Conservation (phyloP, 2,797 vertebrate genomes). For the Dendrocincla fuliginosa region DNA sequence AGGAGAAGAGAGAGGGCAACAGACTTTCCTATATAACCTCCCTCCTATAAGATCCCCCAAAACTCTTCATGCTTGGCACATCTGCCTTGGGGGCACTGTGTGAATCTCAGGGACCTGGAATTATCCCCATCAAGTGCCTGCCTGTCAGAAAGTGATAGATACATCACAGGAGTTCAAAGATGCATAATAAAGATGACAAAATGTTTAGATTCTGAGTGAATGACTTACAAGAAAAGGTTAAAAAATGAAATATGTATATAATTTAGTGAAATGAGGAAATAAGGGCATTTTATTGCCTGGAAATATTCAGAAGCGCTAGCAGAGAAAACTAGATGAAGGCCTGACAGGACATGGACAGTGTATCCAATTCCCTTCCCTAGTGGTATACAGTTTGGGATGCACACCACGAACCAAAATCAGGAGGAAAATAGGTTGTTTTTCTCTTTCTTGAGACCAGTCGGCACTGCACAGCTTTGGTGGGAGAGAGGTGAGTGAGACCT, state of each 20-base stretch:
- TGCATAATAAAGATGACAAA: constrained; percentile 39
- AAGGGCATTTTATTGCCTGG: not conserved
- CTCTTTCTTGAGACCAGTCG: not conserved
- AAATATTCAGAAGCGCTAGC: not conserved
- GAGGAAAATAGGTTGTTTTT: not conserved
- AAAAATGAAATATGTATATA: constrained; percentile 42
- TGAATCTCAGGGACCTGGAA: constrained; percentile 14
- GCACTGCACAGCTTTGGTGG: not conserved
- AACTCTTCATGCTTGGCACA: not conserved
- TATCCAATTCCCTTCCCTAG: not conserved
- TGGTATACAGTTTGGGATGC: not conserved
- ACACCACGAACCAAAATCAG: not conserved
- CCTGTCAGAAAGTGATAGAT: constrained; percentile 18
- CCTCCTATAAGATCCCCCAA: not conserved
- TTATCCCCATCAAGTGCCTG: not conserved
- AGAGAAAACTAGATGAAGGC: not conserved
- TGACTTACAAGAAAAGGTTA: constrained; percentile 41
- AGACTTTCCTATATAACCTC: not conserved
- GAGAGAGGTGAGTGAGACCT: not conserved
- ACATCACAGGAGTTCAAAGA: constrained; percentile 25
- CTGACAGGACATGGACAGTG: not conserved
- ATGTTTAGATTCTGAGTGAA: constrained; percentile 20
- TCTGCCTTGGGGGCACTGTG: not conserved
- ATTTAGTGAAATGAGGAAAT: constrained; percentile 31
- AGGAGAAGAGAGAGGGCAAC: not conserved